Evolutionary conservation across 2,888 invertebrate species (phyloP).

Genomic region (Xanthostigma xanthostigma): DNA sequence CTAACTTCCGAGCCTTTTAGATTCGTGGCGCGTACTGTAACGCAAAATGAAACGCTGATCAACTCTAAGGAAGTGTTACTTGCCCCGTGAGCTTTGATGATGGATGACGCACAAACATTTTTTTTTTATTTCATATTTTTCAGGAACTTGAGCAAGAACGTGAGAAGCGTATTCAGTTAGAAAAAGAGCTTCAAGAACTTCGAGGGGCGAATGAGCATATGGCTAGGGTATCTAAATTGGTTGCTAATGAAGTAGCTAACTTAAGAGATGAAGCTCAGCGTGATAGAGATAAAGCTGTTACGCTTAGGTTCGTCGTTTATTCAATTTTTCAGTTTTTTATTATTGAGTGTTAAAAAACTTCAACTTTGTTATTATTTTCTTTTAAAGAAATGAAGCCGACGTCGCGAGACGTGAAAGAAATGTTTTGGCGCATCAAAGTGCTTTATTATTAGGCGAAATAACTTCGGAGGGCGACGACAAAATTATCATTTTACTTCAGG

Average conservation of each 20-base stretch:
- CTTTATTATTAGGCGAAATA: conserved; percentile 44
- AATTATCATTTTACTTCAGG: conserved; percentile 34
- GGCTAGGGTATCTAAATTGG: conserved; percentile 46
- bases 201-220: conserved; percentile 41
- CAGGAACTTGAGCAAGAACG: conserved; percentile 38
- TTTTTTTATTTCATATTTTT: neutral
- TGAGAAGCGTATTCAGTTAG: conserved; percentile 31
- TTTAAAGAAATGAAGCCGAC: conserved; percentile 33
- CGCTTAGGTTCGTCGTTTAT: conserved; percentile 27
- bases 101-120: too few species aligned
- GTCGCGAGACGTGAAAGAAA: conserved; percentile 47
- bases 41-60: too few species aligned
- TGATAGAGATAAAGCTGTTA: conserved; percentile 41
- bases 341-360: conserved; percentile 1
- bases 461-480: conserved; percentile 38
- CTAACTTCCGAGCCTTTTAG: too few species aligned
- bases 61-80: too few species aligned
- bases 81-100: too few species aligned
- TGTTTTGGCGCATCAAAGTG: conserved; percentile 51
- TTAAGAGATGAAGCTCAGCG: conserved; percentile 45
- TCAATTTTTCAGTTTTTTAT: neutral
- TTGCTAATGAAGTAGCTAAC: conserved; percentile 47
- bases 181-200: conserved; percentile 37
- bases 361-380: neutral
- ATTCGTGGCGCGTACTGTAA: too few species aligned